Conservation (phyloP, 2,797 vertebrate species). For the Micropoecilia bifurca region DNA sequence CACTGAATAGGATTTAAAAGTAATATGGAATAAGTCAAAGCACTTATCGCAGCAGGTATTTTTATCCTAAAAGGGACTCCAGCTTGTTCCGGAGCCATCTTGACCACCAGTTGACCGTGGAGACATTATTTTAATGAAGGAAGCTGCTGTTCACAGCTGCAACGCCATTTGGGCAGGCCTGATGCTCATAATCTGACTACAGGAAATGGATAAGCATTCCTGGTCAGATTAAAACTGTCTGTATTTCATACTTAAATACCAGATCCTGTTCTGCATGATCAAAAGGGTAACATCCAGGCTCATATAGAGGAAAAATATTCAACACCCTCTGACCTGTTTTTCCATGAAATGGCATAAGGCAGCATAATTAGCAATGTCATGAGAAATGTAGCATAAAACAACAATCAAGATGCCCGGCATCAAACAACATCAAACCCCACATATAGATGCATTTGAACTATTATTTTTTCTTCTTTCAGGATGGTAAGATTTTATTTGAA, state of each 20-base stretch:
- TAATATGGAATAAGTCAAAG: constrained; percentile 21
- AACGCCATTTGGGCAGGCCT: constrained; percentile 43
- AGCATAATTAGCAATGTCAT: background rate
- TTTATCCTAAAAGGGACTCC: constrained; percentile 36
- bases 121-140: constrained; percentile 64
- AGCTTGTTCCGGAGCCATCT: constrained; percentile 45
- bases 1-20: background rate
- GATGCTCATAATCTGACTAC: constrained; percentile 68
- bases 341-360: background rate
- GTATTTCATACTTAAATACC: constrained; percentile 54
- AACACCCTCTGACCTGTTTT: background rate
- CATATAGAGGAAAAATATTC: background rate
- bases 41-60: constrained; percentile 2
- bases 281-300: constrained; percentile 4
- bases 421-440: background rate
- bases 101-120: constrained; percentile 58
- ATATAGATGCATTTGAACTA: background rate
- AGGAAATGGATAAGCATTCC: constrained; percentile 48
- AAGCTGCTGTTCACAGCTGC: constrained; percentile 64
- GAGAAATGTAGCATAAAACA: constrained; percentile 1
- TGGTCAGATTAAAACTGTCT: constrained; percentile 61
- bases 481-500: too few species aligned
- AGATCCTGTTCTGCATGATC: constrained; percentile 31
- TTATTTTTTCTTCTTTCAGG: too few species aligned
- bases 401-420: background rate